Conservation (phyloP, 1,140 invertebrate species). For the Epicauta chinensis region DNA sequence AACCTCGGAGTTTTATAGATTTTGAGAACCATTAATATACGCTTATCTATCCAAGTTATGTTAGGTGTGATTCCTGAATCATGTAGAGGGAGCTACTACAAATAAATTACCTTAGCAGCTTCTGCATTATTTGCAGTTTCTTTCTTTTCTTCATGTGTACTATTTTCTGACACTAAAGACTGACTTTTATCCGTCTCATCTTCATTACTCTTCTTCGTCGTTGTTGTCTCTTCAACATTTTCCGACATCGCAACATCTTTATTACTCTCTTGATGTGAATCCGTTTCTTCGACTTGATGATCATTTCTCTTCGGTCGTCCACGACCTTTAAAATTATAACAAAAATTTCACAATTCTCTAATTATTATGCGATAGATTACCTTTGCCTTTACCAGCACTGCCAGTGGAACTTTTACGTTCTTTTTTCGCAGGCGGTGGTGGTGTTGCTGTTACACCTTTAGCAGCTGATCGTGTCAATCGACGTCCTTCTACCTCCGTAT, state of each 20-base stretch:
- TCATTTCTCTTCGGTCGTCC: constrained; percentile 27
- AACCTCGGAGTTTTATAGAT: too few relatives aligned
- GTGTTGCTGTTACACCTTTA: constrained; percentile 40
- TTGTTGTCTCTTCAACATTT: constrained; percentile 26
- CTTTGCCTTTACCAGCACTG: constrained; percentile 24
- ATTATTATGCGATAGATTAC: constrained; percentile 8
- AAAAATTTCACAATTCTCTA: background rate
- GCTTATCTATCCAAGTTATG: too few relatives aligned
- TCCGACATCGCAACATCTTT: constrained; percentile 19
- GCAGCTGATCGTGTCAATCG: constrained; percentile 43
- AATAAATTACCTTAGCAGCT: constrained; percentile 32
- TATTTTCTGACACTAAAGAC: constrained; percentile 33
- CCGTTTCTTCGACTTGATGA: constrained; percentile 27
- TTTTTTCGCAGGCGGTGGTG: constrained; percentile 44
- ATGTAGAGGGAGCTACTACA: too few relatives aligned
- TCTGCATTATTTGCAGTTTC: constrained; percentile 38
- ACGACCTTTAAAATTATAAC: constrained; percentile 17
- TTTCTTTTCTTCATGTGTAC: constrained; percentile 37
- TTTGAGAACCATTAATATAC: too few relatives aligned
- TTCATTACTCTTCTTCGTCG: constrained; percentile 27
- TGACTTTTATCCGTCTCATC: constrained; percentile 23
- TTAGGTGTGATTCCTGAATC: too few relatives aligned
- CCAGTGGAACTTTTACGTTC: constrained; percentile 36
- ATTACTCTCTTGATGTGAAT: constrained; percentile 30
- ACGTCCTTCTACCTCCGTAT: constrained; percentile 41